These are phyloP conservation scores for Seladonia tumulorum DNA, from an alignment of 2,888 invertebrate genomes.

Conservation along the genomic window DNA sequence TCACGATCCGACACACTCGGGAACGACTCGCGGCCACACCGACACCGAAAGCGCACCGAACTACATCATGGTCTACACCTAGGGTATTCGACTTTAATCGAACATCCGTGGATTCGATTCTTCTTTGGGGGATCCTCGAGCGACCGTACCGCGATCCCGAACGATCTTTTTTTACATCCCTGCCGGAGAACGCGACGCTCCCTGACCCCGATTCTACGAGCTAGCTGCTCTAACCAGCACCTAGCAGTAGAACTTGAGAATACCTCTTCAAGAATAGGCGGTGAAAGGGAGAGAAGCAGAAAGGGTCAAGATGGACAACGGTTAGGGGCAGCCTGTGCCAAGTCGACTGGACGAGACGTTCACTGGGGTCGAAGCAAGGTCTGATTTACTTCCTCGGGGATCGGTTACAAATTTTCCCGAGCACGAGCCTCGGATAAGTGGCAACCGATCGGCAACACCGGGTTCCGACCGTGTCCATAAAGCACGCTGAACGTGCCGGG, in stretches of 20 bases:
- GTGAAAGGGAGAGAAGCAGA: not conserved
- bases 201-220: slow-evolving; percentile 16
- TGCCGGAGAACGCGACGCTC: not conserved
- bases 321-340: not conserved
- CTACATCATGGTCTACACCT: slow-evolving; percentile 53
- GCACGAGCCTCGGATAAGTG: slow-evolving; percentile 4
- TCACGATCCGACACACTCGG: slow-evolving; percentile 16
- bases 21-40: slow-evolving; percentile 32
- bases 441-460: slow-evolving; percentile 25
- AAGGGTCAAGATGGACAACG: not conserved
- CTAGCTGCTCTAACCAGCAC: not conserved
- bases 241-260: not conserved
- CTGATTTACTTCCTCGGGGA: slow-evolving; percentile 23
- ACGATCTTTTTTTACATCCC: not conserved
- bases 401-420: slow-evolving; percentile 2
- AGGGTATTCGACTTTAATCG: not conserved
- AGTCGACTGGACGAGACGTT: slow-evolving; percentile 19
- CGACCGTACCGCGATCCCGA: slow-evolving; percentile 20
- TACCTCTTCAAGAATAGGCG: not conserved
- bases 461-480: slow-evolving; percentile 37
- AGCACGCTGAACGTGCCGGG: slow-evolving; percentile 12
- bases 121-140: not conserved
- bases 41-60: slow-evolving; percentile 27
- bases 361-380: not conserved
- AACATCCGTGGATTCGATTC: not conserved